These are phyloP conservation scores for Neofelis nebulosa DNA, from an alignment of 2,113 vertebrate genomes.

Conservation along the genomic window DNA sequence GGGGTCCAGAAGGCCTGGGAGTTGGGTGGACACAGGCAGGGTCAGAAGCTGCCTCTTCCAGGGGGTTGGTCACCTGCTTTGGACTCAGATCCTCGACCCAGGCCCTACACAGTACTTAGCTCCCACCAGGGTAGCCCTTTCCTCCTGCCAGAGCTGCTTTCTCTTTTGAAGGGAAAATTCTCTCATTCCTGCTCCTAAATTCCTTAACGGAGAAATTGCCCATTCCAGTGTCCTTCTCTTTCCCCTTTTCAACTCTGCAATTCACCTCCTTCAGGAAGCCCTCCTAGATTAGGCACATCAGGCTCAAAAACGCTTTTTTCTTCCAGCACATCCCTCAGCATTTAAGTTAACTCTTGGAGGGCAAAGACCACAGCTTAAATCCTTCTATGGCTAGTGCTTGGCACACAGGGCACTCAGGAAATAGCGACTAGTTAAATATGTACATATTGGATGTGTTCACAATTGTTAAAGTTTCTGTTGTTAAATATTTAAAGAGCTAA, in stretches of 20 bases:
- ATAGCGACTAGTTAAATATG: background rate
- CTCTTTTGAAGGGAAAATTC: background rate
- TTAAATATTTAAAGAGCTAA: conserved; percentile 33
- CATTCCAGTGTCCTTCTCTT: background rate
- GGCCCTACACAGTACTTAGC: background rate
- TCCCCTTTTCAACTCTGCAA: background rate
- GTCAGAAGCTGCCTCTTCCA: background rate
- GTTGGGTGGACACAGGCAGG: background rate
- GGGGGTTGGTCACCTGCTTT: background rate
- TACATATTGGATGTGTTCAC: background rate
- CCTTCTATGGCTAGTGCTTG: background rate
- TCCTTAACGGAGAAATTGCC: background rate
- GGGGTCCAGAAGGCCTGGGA: background rate
- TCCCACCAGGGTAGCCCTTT: background rate
- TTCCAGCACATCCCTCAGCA: background rate
- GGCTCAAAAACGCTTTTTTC: background rate
- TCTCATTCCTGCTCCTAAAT: background rate
- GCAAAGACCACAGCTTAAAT: background rate
- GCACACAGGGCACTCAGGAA: background rate
- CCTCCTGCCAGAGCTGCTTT: background rate
- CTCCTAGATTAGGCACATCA: background rate
- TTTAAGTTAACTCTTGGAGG: background rate
- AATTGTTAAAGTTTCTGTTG: background rate
- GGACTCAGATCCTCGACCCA: background rate
- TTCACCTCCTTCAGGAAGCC: background rate